Percentiles rank a stretch among this genome's conserved stretches.
Evolutionary conservation across 2,113 vertebrate genomes (phyloP).

Genomic region (Sminthopsis crassicaudata): DNA sequence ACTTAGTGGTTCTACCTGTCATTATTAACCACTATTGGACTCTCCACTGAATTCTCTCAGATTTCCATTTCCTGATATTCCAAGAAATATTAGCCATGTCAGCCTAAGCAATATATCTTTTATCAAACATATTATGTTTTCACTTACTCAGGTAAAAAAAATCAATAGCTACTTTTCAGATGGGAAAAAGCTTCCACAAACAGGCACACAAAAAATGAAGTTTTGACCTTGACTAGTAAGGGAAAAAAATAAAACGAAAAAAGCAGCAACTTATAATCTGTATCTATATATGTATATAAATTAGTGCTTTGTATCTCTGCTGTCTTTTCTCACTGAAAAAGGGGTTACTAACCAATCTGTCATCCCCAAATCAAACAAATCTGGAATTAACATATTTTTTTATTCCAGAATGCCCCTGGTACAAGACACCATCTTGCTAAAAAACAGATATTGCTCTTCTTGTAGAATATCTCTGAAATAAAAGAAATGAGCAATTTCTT

Average conservation of each 20-base stretch:
- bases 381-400: neutral
- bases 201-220: neutral
- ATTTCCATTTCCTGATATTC: neutral
- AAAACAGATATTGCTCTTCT: neutral
- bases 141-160: neutral
- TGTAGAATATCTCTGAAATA: too few relatives aligned
- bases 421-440: neutral
- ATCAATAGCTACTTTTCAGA: constrained; percentile 51
- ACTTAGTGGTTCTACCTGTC: fast-evolving
- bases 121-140: constrained; percentile 41
- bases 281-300: neutral
- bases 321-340: neutral
- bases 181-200: constrained; percentile 56
- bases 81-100: constrained; percentile 30
- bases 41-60: constrained; percentile 42
- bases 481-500: neutral
- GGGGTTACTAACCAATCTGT: neutral
- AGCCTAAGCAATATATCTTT: neutral
- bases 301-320: constrained; percentile 32
- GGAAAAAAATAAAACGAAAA: neutral
- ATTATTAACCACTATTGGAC: fast-evolving
- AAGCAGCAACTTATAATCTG: neutral
- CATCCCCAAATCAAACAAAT: neutral
- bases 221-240: constrained; percentile 54
- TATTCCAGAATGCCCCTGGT: neutral